These are phyloP conservation scores for Heliconius sara DNA, from an alignment of 2,888 invertebrate species.

Conservation along the genomic window DNA sequence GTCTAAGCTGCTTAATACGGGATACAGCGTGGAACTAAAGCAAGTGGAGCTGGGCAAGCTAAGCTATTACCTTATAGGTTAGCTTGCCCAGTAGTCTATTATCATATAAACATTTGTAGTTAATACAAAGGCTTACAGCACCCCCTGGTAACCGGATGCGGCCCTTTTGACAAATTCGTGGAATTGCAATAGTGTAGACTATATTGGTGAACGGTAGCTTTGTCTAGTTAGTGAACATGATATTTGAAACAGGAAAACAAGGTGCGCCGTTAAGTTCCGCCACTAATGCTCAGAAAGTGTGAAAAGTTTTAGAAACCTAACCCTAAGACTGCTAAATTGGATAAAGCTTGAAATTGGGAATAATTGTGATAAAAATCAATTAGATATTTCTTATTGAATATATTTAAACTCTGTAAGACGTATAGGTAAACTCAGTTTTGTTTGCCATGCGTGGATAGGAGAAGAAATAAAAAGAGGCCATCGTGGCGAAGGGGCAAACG, in stretches of 20 bases:
- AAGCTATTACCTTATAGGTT: not conserved
- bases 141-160: conserved; percentile 53
- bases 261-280: not conserved
- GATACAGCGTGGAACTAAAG: not conserved
- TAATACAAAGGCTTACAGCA: conserved; percentile 54
- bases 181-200: conserved; percentile 7
- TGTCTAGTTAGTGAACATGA: not conserved
- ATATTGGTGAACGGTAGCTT: not conserved
- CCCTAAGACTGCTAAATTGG: not conserved
- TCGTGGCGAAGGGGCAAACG: no score
- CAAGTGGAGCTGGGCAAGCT: no score
- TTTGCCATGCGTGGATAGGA: no score
- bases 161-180: conserved; percentile 44
- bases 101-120: conserved; percentile 47
- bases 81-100: not conserved
- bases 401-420: no score
- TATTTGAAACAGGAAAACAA: not conserved
- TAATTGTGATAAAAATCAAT: no score
- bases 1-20: not conserved
- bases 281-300: not conserved
- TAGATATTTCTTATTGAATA: no score
- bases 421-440: no score
- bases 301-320: not conserved
- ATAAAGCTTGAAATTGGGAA: no score
- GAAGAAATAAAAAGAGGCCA: no score